phyloP scores from a whole-genome alignment of 2,888 invertebrate species.

The Timandra comae region DNA sequence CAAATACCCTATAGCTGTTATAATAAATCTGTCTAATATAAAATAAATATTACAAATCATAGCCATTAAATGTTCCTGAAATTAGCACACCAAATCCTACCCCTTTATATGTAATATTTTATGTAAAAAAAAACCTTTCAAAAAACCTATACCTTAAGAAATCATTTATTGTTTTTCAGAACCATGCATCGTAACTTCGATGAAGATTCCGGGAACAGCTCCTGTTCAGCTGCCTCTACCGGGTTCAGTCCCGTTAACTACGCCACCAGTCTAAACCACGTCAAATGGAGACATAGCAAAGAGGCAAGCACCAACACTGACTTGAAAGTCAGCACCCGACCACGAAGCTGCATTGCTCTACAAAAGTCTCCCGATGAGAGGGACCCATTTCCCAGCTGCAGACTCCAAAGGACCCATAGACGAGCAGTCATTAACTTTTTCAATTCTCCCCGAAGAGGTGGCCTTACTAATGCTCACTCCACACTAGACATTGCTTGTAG shows the following conservation, averaged over 20 bases:
- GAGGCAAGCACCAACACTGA: conserved; percentile 71
- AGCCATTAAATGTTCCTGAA: no score
- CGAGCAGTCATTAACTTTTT: conserved; percentile 55
- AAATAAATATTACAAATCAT: no score
- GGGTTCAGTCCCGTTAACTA: conserved; percentile 55
- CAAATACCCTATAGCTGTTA: no score
- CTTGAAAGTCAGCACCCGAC: conserved; percentile 62
- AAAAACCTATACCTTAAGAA: no score
- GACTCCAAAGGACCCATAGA: conserved; percentile 42
- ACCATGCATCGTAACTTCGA: conserved; percentile 61
- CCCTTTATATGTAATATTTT: no score
- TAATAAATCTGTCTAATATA: no score
- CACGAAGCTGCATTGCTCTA: conserved; percentile 51
- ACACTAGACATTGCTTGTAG: conserved; percentile 65
- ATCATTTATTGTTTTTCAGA: conserved; percentile 6
- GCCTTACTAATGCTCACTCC: conserved; percentile 65
- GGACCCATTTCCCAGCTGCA: conserved; percentile 66
- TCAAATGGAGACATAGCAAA: conserved; percentile 32
- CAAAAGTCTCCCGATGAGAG: conserved; percentile 69
- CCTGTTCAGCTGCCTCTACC: conserved; percentile 64
- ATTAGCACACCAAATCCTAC: no score
- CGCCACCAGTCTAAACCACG: conserved; percentile 32
- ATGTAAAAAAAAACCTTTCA: no score
- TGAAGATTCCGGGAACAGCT: conserved; percentile 69
- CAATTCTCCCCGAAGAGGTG: conserved; percentile 54